Conservation (phyloP, 2,797 vertebrate genomes). For the Spinibarbus caldwelli region DNA sequence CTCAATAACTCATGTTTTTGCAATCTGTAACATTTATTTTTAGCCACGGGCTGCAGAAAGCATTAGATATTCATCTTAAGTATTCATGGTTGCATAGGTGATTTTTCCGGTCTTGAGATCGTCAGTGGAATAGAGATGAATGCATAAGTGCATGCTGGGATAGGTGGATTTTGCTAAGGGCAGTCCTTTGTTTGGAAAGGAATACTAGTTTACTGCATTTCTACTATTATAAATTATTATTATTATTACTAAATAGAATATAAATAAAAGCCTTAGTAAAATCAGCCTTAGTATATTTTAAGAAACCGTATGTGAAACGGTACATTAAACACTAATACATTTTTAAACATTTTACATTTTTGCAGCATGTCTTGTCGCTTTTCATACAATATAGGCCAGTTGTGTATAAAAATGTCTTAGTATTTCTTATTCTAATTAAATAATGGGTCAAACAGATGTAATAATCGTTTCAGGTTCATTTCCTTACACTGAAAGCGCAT, state of each 20-base stretch:
- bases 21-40: constrained; percentile 48
- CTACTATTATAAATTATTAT: background rate
- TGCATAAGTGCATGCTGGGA: constrained; percentile 37
- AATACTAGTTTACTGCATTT: background rate
- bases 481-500: background rate
- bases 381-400: background rate
- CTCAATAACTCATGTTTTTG: constrained; percentile 36
- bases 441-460: background rate
- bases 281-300: too few species aligned
- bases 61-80: constrained; percentile 49
- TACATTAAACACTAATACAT: background rate
- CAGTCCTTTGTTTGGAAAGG: background rate
- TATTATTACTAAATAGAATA: background rate
- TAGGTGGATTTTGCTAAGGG: constrained; percentile 24
- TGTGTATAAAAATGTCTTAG: background rate
- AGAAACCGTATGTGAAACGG: background rate
- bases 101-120: constrained; percentile 11
- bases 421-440: background rate
- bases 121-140: constrained; percentile 43
- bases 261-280: background rate
- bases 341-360: background rate
- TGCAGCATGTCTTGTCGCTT: background rate
- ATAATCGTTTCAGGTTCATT: background rate
- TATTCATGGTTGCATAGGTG: constrained; percentile 37
- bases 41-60: constrained; percentile 45